Percentiles rank a stretch among this genome's conserved stretches.
Evolutionary conservation across 1,140 invertebrate species (phyloP).

Genomic region (Proctacanthus coquilletti): DNA sequence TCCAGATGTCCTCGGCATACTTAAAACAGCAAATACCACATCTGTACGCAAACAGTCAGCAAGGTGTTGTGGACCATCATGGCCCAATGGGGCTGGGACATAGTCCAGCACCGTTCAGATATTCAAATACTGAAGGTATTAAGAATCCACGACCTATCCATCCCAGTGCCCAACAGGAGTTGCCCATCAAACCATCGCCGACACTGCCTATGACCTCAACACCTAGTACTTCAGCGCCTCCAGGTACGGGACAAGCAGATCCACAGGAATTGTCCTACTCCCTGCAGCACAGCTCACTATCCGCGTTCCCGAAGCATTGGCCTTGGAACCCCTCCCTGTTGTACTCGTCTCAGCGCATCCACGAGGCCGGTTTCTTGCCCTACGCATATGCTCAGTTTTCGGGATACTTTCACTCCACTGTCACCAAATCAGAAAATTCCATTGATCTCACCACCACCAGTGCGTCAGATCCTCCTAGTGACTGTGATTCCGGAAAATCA

Average conservation of each 20-base stretch:
- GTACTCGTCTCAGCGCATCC: conserved; percentile 22
- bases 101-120: conserved; percentile 10
- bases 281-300: conserved; percentile 14
- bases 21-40: conserved; percentile 4
- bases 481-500: conserved; percentile 26
- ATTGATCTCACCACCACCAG: conserved; percentile 18
- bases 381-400: conserved; percentile 10
- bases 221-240: neutral
- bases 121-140: conserved; percentile 9
- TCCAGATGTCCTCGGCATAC: neutral
- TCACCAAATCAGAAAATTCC: conserved; percentile 26
- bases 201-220: conserved; percentile 8
- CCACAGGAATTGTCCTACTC: conserved; percentile 15
- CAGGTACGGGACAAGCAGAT: conserved; percentile 1
- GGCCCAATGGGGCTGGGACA: conserved; percentile 8
- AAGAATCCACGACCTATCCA: neutral
- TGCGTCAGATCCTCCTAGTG: conserved; percentile 7
- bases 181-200: conserved; percentile 17
- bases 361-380: conserved; percentile 18
- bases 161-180: conserved; percentile 4
- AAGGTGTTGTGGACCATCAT: too few relatives aligned
- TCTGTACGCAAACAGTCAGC: conserved; percentile 10
- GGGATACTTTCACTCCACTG: conserved; percentile 9
- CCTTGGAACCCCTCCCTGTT: conserved; percentile 27
- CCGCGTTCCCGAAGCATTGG: conserved; percentile 19